Evolutionary conservation across 2,888 invertebrate genomes (phyloP).

Genomic region (Bembecia ichneumoniformis): DNA sequence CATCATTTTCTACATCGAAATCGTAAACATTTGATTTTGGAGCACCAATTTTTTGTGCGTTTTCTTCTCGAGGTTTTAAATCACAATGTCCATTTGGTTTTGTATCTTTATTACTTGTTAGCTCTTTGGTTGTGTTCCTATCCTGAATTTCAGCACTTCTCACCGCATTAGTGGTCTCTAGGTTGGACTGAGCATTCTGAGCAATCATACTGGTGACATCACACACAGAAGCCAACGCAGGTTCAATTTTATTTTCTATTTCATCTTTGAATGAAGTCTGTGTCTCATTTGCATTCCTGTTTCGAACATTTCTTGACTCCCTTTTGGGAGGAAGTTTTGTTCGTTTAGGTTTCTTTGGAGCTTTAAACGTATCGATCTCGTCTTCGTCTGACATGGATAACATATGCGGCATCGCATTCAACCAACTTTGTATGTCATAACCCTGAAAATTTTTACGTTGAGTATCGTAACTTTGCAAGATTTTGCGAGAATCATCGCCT

Average conservation of each 20-base stretch:
- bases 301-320: too few species aligned
- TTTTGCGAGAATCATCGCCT: too few species aligned
- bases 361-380: background rate
- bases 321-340: background rate
- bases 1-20: constrained; percentile 6
- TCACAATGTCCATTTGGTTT: too few species aligned
- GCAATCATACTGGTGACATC: too few species aligned
- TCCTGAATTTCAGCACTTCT: background rate
- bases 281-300: too few species aligned
- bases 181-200: background rate
- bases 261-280: too few species aligned
- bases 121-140: background rate
- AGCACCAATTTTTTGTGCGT: background rate
- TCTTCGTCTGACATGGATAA: background rate
- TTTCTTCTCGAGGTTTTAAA: too few species aligned
- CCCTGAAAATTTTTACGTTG: background rate
- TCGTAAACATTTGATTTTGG: constrained; percentile 6
- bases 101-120: background rate
- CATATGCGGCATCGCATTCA: background rate
- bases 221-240: too few species aligned
- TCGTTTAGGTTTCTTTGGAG: background rate
- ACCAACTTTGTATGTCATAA: background rate
- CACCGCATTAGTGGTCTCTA: background rate
- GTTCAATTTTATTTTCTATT: too few species aligned
- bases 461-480: background rate